Evolutionary conservation across 2,797 vertebrate genomes (phyloP).

Genomic region (Tadarida brasiliensis): DNA sequence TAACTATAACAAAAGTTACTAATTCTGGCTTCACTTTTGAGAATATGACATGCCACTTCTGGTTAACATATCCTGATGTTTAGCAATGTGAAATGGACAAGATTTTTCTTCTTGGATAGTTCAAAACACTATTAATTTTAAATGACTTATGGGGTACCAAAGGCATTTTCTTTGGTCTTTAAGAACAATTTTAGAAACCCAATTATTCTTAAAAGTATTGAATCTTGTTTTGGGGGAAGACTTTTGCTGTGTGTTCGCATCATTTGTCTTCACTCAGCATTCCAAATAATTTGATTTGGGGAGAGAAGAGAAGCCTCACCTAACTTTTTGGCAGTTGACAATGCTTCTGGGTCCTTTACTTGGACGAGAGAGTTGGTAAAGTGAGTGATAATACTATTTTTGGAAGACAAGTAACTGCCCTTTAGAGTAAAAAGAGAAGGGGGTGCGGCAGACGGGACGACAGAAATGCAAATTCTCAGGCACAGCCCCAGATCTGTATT

Average conservation of each 20-base stretch:
- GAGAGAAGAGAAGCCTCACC: neutral
- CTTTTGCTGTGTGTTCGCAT: neutral
- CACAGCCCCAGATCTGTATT: neutral
- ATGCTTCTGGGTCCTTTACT: neutral
- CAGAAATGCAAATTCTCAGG: neutral
- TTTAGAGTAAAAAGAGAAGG: neutral
- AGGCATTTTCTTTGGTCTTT: conserved; percentile 30
- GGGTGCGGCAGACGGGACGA: too few relatives aligned
- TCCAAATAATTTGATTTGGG: neutral
- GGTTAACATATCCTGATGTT: conserved; percentile 17
- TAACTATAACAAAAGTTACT: conserved; percentile 49
- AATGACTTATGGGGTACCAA: conserved; percentile 46
- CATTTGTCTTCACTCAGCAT: neutral
- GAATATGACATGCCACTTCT: conserved; percentile 2
- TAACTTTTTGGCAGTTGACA: neutral
- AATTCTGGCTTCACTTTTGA: conserved; percentile 46
- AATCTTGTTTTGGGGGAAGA: neutral
- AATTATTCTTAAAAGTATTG: conserved; percentile 42
- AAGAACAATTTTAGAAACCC: conserved; percentile 62
- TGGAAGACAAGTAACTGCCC: neutral
- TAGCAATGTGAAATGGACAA: conserved; percentile 39
- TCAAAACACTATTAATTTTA: conserved; percentile 62
- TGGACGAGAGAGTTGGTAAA: neutral
- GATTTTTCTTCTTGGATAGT: neutral
- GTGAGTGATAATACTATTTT: neutral